Evolutionary conservation across 1,140 invertebrate genomes (phyloP).

Genomic region (Propsilocerus akamusi): DNA sequence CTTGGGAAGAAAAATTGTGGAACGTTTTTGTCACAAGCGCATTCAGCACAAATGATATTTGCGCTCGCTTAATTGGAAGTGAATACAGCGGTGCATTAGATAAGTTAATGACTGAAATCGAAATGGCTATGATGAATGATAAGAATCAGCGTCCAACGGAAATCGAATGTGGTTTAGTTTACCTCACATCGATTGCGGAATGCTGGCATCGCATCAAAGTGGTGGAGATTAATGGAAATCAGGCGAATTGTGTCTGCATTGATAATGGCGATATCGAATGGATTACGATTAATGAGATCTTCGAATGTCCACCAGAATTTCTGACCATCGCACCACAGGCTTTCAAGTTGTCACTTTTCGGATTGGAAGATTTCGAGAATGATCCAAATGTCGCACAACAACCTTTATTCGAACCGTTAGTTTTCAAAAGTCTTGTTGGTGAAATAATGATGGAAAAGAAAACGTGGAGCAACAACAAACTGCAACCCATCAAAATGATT

Average conservation of each 20-base stretch:
- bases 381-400: slow-evolving; percentile 15
- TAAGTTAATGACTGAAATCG: slow-evolving; percentile 14
- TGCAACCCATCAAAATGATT: slow-evolving; percentile 15
- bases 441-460: slow-evolving; percentile 17
- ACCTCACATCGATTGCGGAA: slow-evolving; percentile 16
- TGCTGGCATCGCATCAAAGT: slow-evolving; percentile 21
- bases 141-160: slow-evolving; percentile 7
- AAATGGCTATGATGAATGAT: slow-evolving; percentile 12
- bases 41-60: slow-evolving; percentile 17
- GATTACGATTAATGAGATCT: slow-evolving; percentile 12
- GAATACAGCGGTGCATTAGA: slow-evolving; percentile 16
- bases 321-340: slow-evolving; percentile 17
- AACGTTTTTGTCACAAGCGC: slow-evolving; percentile 19
- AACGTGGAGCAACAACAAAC: slow-evolving; percentile 8
- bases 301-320: slow-evolving; percentile 13
- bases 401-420: slow-evolving; percentile 12
- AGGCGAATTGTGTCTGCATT: slow-evolving; percentile 14
- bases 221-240: slow-evolving; percentile 11
- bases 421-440: slow-evolving; percentile 16
- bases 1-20: slow-evolving; percentile 14
- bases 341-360: slow-evolving; percentile 18
- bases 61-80: slow-evolving; percentile 16
- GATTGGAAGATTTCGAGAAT: slow-evolving; percentile 21
- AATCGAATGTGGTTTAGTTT: slow-evolving; percentile 11
- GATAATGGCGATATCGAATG: slow-evolving; percentile 19